These are phyloP conservation scores for Unio delphinus DNA, from an alignment of 2,888 invertebrate species.

Conservation along the genomic window DNA sequence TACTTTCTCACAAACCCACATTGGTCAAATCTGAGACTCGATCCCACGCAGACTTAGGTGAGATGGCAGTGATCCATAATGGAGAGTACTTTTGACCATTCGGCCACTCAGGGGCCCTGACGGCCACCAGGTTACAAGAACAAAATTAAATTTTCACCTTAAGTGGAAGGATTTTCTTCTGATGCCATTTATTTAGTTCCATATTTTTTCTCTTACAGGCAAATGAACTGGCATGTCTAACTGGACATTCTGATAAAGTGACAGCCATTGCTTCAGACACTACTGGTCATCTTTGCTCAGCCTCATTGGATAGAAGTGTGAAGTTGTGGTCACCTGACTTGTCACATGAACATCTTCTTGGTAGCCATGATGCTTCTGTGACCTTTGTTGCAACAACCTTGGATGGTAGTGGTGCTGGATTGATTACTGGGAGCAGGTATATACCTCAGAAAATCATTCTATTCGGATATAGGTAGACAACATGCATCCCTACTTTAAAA, in stretches of 20 bases:
- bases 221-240: slow-evolving; percentile 60
- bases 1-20: too few species aligned
- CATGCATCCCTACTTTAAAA: too few species aligned
- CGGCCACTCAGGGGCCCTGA: too few species aligned
- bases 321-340: slow-evolving; percentile 60
- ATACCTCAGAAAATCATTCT: neutral
- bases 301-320: slow-evolving; percentile 60
- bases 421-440: slow-evolving; percentile 59
- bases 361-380: slow-evolving; percentile 54
- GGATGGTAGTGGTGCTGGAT: slow-evolving; percentile 5
- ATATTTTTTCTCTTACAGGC: slow-evolving; percentile 43
- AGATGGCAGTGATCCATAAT: too few species aligned
- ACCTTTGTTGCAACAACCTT: slow-evolving; percentile 41
- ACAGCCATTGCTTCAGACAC: slow-evolving; percentile 54
- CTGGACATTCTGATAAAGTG: slow-evolving; percentile 66
- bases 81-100: too few species aligned
- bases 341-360: slow-evolving; percentile 23
- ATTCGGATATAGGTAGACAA: too few species aligned
- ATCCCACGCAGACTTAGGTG: too few species aligned
- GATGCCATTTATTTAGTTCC: neutral
- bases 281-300: slow-evolving; percentile 55
- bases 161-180: too few species aligned
- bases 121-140: too few species aligned
- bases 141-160: too few species aligned
- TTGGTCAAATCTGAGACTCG: too few species aligned